Conservation (phyloP, 2,113 vertebrate species). For the Phyllopteryx taeniolatus region DNA sequence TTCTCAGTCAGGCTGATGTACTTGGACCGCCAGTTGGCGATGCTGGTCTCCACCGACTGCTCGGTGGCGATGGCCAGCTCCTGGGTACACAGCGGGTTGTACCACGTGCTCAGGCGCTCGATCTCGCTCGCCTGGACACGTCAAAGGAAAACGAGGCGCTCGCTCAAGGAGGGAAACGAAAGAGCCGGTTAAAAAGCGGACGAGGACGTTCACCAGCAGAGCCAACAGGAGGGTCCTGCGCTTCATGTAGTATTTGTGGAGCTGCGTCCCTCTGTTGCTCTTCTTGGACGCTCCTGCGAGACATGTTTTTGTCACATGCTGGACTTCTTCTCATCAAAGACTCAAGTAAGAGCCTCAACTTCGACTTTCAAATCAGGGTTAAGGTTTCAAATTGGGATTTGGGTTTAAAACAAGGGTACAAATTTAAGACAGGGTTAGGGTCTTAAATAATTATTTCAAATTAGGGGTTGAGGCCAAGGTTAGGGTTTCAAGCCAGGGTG, state of each 20-base stretch:
- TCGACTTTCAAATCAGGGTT: not conserved
- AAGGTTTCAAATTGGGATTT: too few species aligned
- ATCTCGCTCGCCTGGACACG: conserved; percentile 90
- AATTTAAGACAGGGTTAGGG: too few species aligned
- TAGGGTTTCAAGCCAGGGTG: too few species aligned
- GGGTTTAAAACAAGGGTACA: too few species aligned
- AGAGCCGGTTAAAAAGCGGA: not conserved
- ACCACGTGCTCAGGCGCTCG: conserved; percentile 94
- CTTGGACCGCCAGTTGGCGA: conserved; percentile 96
- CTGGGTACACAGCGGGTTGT: conserved; percentile 95
- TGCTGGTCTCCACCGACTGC: conserved; percentile 92
- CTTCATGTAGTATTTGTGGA: conserved; percentile 99
- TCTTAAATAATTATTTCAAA: too few species aligned
- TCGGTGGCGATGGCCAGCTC: conserved; percentile 85
- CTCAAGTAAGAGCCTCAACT: too few species aligned
- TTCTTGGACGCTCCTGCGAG: conserved; percentile 90
- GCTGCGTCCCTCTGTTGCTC: conserved; percentile 91
- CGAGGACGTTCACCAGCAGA: conserved; percentile 77
- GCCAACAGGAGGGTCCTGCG: conserved; percentile 89
- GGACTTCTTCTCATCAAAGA: not conserved
- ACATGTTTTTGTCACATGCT: not conserved
- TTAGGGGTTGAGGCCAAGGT: too few species aligned
- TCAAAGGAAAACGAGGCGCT: not conserved
- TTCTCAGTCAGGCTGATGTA: conserved; percentile 95
- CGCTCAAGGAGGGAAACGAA: not conserved